Conservation (phyloP, 2,797 vertebrate genomes). For the Lagorchestes hirsutus region DNA sequence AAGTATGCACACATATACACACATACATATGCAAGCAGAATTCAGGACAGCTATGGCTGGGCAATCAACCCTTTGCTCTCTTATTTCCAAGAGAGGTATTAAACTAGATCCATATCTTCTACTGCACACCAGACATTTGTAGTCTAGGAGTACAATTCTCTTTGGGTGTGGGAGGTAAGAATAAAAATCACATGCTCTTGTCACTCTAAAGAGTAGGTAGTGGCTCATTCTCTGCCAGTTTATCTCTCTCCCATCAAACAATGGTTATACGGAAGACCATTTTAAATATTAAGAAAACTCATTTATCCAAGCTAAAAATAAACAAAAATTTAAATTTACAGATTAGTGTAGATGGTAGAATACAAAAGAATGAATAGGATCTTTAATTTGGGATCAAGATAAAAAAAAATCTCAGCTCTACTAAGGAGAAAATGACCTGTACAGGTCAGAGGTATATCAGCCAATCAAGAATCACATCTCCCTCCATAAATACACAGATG, state of each 20-base stretch:
- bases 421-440: not conserved
- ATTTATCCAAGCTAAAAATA: not conserved
- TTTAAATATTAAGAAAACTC: not conserved
- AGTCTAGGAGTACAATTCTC: not conserved
- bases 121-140: not conserved
- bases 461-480: not conserved
- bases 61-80: not conserved
- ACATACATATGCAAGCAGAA: not conserved
- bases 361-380: no score
- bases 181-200: not conserved
- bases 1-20: not conserved
- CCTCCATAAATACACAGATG: not conserved
- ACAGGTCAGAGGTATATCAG: no score
- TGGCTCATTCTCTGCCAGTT: not conserved
- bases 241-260: not conserved
- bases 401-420: not conserved
- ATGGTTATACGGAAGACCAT: not conserved
- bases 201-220: not conserved
- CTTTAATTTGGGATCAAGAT: not conserved
- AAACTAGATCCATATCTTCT: not conserved
- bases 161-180: not conserved
- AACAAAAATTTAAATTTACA: not conserved
- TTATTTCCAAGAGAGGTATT: not conserved
- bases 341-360: no score
- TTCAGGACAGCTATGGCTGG: not conserved